Conservation (phyloP, 2,113 vertebrate genomes). For the Psammodynastes pulverulentus region DNA sequence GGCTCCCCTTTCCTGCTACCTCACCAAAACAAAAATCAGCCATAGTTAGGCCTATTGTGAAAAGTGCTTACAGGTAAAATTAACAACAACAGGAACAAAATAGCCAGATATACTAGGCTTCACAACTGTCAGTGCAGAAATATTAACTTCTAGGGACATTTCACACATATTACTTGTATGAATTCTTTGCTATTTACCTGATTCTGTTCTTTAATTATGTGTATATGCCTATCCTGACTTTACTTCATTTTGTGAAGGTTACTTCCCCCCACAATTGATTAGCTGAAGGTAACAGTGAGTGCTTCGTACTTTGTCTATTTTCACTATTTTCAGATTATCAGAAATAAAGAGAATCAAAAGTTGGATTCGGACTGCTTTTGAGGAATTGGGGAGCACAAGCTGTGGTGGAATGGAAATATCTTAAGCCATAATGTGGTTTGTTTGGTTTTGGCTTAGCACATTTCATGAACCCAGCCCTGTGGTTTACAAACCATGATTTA, state of each 20-base stretch:
- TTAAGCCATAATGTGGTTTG: neutral
- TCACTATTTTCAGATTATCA: neutral
- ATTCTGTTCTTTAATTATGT: neutral
- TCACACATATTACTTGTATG: neutral
- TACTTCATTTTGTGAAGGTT: neutral
- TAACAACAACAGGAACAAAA: neutral
- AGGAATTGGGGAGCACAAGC: neutral
- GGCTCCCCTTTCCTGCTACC: neutral
- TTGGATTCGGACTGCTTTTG: neutral
- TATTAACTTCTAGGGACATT: neutral
- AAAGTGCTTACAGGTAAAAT: neutral
- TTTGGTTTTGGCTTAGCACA: neutral
- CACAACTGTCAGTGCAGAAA: neutral
- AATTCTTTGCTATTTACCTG: neutral
- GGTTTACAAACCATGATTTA: neutral
- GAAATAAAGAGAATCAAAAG: neutral
- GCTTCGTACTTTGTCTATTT: neutral
- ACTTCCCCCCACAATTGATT: neutral
- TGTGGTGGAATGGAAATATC: neutral
- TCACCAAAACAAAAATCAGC: neutral
- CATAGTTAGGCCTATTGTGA: neutral
- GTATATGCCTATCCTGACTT: neutral
- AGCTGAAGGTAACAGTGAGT: neutral
- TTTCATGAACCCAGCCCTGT: neutral
- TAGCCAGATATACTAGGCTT: neutral